phyloP scores from a whole-genome alignment of 2,113 vertebrate genomes.

The Prunella himalayana region DNA sequence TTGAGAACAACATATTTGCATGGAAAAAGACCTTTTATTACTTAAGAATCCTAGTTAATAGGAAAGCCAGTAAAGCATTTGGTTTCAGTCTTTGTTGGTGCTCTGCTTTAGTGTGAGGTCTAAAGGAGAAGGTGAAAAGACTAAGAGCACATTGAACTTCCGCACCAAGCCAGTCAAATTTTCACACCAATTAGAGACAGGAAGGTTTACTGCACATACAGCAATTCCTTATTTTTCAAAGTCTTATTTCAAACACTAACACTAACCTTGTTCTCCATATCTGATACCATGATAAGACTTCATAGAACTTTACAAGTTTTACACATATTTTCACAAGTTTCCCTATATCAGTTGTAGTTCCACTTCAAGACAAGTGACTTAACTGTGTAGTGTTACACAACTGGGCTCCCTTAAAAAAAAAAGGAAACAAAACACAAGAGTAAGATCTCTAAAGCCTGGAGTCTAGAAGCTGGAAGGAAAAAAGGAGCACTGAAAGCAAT shows the following conservation, averaged over 20 bases:
- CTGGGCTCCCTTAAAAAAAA: neutral
- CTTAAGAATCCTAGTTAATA: neutral
- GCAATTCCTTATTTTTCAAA: neutral
- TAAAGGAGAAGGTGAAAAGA: neutral
- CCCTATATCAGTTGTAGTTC: neutral
- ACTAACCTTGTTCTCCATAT: neutral
- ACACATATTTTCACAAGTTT: neutral
- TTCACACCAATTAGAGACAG: neutral
- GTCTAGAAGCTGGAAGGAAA: neutral
- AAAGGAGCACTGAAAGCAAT: neutral
- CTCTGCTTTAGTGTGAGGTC: neutral
- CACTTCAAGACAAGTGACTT: neutral
- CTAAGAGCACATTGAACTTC: neutral
- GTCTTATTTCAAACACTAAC: neutral
- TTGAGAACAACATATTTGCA: neutral
- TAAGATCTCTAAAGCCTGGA: neutral
- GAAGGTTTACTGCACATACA: neutral
- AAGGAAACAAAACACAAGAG: neutral
- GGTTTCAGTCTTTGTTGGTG: neutral
- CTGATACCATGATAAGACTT: constrained; percentile 16
- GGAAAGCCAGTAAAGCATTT: constrained; percentile 10
- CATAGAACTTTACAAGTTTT: constrained; percentile 2
- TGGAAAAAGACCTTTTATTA: constrained; percentile 27
- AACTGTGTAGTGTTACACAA: neutral
- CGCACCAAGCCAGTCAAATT: neutral